phyloP scores from a whole-genome alignment of 1,140 invertebrate genomes.

The Drosophila sproati region DNA sequence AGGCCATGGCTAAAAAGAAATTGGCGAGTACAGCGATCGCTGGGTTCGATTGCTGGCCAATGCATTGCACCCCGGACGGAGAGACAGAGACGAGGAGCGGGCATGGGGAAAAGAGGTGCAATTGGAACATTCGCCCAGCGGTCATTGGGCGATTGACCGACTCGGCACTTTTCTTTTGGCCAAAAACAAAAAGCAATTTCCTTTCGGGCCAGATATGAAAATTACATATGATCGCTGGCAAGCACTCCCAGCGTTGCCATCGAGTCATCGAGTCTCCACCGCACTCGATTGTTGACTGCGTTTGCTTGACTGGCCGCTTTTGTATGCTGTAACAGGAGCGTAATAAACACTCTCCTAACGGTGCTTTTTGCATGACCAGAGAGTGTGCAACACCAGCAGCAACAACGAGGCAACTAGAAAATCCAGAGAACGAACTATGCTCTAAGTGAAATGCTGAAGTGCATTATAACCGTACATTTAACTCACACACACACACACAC shows the following conservation, averaged over 20 bases:
- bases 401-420: constrained; percentile 32
- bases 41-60: constrained; percentile 41
- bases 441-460: constrained; percentile 73
- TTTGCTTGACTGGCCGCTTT: constrained; percentile 50
- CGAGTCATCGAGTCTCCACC: not conserved
- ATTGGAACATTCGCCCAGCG: constrained; percentile 57
- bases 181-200: constrained; percentile 53
- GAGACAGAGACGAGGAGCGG: not conserved
- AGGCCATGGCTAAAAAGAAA: constrained; percentile 50
- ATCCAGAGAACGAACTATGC: constrained; percentile 45
- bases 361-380: constrained; percentile 61
- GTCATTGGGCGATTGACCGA: constrained; percentile 55
- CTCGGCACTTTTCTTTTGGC: constrained; percentile 44
- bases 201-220: constrained; percentile 51
- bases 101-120: constrained; percentile 4
- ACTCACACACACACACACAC: constrained; percentile 38
- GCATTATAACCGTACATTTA: constrained; percentile 77
- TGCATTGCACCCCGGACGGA: constrained; percentile 1
- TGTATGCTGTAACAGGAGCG: constrained; percentile 81
- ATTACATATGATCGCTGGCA: constrained; percentile 48
- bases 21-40: constrained; percentile 47
- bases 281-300: constrained; percentile 21
- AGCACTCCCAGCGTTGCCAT: constrained; percentile 20
- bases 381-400: constrained; percentile 57
- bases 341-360: constrained; percentile 78